Evolutionary conservation across 2,888 invertebrate species (phyloP).

Genomic region (Ctena decussata): DNA sequence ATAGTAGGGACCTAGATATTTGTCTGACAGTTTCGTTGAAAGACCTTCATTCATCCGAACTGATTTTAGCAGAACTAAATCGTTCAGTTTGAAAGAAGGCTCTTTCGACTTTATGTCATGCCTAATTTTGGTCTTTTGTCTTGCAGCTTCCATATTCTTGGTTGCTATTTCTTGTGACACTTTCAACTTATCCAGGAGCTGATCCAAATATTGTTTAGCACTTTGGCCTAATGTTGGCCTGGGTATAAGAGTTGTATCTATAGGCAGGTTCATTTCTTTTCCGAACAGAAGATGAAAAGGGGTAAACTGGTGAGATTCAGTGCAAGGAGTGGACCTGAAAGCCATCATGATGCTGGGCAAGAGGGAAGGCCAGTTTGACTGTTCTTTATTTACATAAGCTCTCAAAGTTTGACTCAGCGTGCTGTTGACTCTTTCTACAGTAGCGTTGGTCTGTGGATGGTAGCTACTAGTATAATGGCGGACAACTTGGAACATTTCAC

Average conservation of each 20-base stretch:
- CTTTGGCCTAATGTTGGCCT: constrained; percentile 47
- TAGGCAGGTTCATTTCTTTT: constrained; percentile 53
- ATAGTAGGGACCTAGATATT: neutral
- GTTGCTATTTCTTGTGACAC: neutral
- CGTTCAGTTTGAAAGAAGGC: neutral
- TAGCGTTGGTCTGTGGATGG: constrained; percentile 61
- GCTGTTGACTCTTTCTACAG: constrained; percentile 60
- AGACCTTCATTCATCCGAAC: neutral
- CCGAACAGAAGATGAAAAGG: constrained; percentile 59
- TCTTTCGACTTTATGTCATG: neutral
- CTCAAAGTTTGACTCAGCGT: constrained; percentile 56
- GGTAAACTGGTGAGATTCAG: constrained; percentile 54
- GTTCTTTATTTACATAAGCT: constrained; percentile 48
- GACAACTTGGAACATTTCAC: neutral
- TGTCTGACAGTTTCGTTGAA: neutral
- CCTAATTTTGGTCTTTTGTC: neutral
- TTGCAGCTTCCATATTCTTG: no score
- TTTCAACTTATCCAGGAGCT: constrained; percentile 18
- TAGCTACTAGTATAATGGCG: constrained; percentile 27
- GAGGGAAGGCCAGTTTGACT: constrained; percentile 53
- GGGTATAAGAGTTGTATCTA: constrained; percentile 46
- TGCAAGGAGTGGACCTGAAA: constrained; percentile 50
- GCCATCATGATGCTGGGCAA: constrained; percentile 69
- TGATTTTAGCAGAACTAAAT: neutral
- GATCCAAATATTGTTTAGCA: constrained; percentile 41